phyloP scores from a whole-genome alignment of 2,797 vertebrate genomes.

The Gymnothorax reevesii region DNA sequence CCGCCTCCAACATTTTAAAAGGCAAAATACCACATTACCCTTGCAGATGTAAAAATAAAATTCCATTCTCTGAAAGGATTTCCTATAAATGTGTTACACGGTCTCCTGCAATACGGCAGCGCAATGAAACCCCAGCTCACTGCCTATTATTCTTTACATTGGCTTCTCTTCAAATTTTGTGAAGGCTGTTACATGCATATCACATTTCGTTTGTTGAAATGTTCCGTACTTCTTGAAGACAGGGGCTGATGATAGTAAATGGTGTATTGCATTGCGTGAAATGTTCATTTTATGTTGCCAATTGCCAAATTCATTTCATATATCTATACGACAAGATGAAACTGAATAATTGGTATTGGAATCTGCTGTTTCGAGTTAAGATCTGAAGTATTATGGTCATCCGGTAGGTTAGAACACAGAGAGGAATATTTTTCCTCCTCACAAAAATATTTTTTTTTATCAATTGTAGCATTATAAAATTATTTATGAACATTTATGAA shows the following conservation, averaged over 20 bases:
- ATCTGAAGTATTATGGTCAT: background rate
- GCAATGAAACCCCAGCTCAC: background rate
- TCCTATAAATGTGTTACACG: background rate
- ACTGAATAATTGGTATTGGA: background rate
- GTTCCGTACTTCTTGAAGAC: background rate
- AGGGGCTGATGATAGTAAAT: background rate
- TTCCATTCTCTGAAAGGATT: background rate
- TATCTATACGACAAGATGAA: background rate
- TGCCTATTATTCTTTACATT: background rate
- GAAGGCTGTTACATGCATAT: background rate
- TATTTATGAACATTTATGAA: background rate
- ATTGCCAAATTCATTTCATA: background rate
- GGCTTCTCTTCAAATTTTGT: background rate
- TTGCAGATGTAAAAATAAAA: background rate
- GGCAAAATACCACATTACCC: background rate
- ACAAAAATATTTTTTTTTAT: background rate
- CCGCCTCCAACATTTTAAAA: background rate
- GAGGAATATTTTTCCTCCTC: background rate
- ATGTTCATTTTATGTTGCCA: background rate
- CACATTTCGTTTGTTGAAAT: slow-evolving; percentile 10
- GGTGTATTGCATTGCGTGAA: background rate
- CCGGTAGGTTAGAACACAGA: background rate
- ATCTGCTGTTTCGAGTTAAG: background rate
- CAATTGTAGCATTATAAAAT: background rate
- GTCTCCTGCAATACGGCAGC: background rate